Evolutionary conservation across 2,888 invertebrate genomes (phyloP), one percentile per base, ranked within the genome.

Genomic region (Nowickia ferox): DNA sequence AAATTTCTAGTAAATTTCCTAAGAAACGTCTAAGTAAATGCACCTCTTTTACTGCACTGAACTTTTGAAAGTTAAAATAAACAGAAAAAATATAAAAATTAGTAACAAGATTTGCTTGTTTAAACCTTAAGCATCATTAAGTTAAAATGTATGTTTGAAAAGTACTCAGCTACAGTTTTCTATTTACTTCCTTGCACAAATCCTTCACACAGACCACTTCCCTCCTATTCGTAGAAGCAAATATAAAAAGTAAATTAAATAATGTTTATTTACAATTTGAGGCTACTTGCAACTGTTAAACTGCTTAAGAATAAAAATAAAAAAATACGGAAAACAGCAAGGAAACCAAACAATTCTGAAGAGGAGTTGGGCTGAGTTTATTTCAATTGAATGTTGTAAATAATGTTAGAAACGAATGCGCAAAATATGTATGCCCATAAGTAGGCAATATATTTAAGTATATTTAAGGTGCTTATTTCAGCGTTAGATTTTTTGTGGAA

Each of bases 221-320:
- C 42, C 11, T 30, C 6, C 19, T 1, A 10, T 5, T 30, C 44
- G 75, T 53, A 63, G 15, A 15, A 53, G 13, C n/a, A 30, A 57
- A 51, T 9, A 42, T n/a, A 53, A 66, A 68, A 63, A 76, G 15
- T 57, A 85, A 82, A 85, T 82, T 78, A 78, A 85, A 78, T 85
- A 78, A 78, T 71, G 53, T 85, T 85, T 82, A 78, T 78, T 78
- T 74, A 82, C 74, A 85, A 85, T 82, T 75, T 85, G 74, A 74
- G 74, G 85, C 69, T 74, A 75, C 63, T 77, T 78, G 42, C 51
- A 59, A 75, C 17, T n/a, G 30, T 30, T 74, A 74, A 84, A 53
- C 44, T 68, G 68, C 74, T 77, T 72, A 51, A 72, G 55, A 72
- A 55, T 9, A 22, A 61, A 17, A 4, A 11, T 9, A 44, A n/a